A percentile compares a stretch with the other conserved stretches of the same genome.
Conservation (phyloP, 2,113 vertebrate genomes). For the Canis aureus region DNA sequence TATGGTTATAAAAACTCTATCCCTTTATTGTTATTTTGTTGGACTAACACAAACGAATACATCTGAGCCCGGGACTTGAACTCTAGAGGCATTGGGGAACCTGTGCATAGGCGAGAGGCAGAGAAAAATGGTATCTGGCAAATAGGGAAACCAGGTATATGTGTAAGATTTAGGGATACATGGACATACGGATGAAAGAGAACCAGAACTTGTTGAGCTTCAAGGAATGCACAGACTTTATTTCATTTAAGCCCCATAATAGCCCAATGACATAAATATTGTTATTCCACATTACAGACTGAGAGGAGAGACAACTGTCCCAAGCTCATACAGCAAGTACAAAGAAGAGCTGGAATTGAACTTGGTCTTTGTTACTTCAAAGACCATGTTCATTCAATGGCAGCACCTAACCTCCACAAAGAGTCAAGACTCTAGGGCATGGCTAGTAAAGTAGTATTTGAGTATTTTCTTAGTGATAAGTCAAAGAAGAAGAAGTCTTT, state of each 20-base stretch:
- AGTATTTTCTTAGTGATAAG: too few relatives aligned
- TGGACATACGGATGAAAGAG: background rate
- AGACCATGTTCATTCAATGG: background rate
- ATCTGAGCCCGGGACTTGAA: conserved; percentile 46
- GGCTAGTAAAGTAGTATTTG: too few relatives aligned
- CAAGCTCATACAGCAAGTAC: background rate
- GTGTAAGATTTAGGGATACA: background rate
- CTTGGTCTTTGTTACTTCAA: background rate
- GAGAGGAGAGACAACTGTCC: conserved; percentile 42
- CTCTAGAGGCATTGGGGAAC: background rate
- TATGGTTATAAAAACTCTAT: conserved; percentile 67
- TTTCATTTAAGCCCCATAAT: conserved; percentile 28
- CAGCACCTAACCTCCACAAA: too few relatives aligned
- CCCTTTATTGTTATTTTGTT: conserved; percentile 67
- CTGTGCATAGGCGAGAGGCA: background rate
- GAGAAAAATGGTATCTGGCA: background rate
- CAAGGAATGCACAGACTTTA: background rate
- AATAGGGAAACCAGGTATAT: background rate
- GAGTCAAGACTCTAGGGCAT: too few relatives aligned
- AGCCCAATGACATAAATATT: background rate
- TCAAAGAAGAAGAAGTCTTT: background rate
- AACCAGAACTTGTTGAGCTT: background rate
- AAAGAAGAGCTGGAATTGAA: conserved; percentile 23
- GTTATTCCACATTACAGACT: background rate
- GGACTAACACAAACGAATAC: conserved; percentile 63